These are phyloP conservation scores for Lepisosteus osseus DNA, from an alignment of 2,113 vertebrate species.

Conservation along the genomic window DNA sequence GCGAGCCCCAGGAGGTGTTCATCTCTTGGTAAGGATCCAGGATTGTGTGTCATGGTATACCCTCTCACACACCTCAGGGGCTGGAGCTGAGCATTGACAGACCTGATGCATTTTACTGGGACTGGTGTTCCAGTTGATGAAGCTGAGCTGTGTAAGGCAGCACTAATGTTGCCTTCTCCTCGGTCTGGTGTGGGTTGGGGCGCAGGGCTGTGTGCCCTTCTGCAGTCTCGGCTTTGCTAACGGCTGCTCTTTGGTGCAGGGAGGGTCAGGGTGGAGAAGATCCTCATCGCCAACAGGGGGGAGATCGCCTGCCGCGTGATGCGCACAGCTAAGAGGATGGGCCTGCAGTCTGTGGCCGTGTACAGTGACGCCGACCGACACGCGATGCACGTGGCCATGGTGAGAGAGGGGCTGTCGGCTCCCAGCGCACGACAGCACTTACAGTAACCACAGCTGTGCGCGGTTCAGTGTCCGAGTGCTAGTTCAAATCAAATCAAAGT, in stretches of 20 bases:
- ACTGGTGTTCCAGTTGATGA: no score
- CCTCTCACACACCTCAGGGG: not conserved
- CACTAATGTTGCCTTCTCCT: not conserved
- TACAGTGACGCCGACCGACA: constrained; percentile 90
- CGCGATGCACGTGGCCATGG: constrained; percentile 94
- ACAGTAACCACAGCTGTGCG: no score
- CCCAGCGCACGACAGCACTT: no score
- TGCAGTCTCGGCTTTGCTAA: not conserved
- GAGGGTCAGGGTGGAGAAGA: constrained; percentile 76
- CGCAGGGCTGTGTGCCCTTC: constrained; percentile 2
- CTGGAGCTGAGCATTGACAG: no score
- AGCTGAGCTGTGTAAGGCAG: not conserved
- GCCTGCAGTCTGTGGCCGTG: constrained; percentile 88
- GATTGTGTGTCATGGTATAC: not conserved
- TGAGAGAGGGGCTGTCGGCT: constrained; percentile 51
- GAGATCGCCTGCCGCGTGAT: constrained; percentile 97
- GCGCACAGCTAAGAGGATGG: constrained; percentile 90
- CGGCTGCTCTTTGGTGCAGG: constrained; percentile 53
- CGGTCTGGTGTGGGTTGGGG: not conserved
- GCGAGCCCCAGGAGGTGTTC: constrained; percentile 50
- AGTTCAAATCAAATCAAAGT: no score
- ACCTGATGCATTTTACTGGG: no score
- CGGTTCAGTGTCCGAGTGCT: no score
- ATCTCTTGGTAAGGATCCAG: constrained; percentile 57
- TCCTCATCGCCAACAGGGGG: constrained; percentile 91